phyloP scores from a whole-genome alignment of 2,113 vertebrate genomes.

The Picathartes gymnocephalus region DNA sequence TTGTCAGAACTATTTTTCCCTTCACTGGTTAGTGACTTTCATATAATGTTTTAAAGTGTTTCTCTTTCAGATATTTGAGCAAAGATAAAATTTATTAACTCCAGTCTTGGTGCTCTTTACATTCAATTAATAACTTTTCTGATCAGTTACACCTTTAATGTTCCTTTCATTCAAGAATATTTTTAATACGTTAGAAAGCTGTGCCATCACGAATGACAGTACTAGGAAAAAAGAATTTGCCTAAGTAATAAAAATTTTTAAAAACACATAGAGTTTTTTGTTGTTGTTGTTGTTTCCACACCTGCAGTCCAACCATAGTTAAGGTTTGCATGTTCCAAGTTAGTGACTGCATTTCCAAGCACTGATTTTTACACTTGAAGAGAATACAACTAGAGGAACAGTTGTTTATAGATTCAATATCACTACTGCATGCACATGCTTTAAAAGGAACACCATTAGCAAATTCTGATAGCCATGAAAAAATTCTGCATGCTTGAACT shows the following conservation, averaged over 20 bases:
- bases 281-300: slow-evolving; percentile 26
- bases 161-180: background rate
- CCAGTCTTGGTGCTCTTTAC: background rate
- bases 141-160: background rate
- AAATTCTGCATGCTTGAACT: background rate
- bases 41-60: background rate
- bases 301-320: slow-evolving; percentile 30
- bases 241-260: background rate
- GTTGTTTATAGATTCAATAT: background rate
- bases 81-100: background rate
- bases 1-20: background rate
- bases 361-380: background rate
- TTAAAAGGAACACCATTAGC: background rate
- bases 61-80: background rate
- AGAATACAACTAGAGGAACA: background rate
- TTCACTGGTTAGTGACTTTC: background rate
- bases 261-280: background rate
- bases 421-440: background rate
- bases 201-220: background rate
- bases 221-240: background rate
- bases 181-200: background rate
- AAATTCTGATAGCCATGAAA: background rate
- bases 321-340: background rate
- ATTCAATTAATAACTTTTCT: background rate
- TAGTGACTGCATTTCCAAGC: background rate